Conservation (phyloP, 2,888 invertebrate genomes). For the Agrochola lota region DNA sequence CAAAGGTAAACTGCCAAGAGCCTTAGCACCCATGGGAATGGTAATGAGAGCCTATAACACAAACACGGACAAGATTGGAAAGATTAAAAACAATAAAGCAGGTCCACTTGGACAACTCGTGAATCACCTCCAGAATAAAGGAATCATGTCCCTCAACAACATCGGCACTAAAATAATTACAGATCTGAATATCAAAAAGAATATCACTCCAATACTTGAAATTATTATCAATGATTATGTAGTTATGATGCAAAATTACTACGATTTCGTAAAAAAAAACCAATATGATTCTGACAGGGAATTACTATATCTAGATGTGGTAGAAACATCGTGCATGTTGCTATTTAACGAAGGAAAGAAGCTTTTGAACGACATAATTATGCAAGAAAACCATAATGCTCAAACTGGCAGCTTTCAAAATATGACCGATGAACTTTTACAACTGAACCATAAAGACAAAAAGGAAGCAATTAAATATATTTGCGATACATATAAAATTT, state of each 20-base stretch:
- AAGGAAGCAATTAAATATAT: constrained; percentile 67
- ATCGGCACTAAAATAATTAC: constrained; percentile 19
- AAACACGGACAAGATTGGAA: too few species aligned
- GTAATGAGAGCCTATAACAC: background rate
- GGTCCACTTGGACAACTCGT: constrained; percentile 22
- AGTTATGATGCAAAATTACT: constrained; percentile 38
- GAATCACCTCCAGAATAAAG: constrained; percentile 37
- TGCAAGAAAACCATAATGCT: constrained; percentile 1
- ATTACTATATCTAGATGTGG: constrained; percentile 66
- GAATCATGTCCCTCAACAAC: constrained; percentile 1
- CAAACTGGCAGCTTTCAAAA: background rate
- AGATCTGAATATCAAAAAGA: constrained; percentile 23
- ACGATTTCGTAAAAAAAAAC: constrained; percentile 9
- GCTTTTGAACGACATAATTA: constrained; percentile 58
- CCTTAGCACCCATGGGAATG: background rate
- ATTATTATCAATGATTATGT: constrained; percentile 30
- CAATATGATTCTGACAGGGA: constrained; percentile 56
- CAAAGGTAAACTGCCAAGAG: constrained; percentile 12
- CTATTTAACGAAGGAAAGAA: constrained; percentile 55
- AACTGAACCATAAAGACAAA: constrained; percentile 60
- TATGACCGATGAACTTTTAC: constrained; percentile 50
- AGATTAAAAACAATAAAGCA: too few species aligned
- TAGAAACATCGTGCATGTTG: constrained; percentile 64
- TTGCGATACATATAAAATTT: constrained; percentile 68
- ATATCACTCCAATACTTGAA: constrained; percentile 15